A percentile compares a stretch with the other conserved stretches of the same genome.
Evolutionary conservation across 2,797 vertebrate species (phyloP).

Genomic region (Tympanoctomys barrerae): DNA sequence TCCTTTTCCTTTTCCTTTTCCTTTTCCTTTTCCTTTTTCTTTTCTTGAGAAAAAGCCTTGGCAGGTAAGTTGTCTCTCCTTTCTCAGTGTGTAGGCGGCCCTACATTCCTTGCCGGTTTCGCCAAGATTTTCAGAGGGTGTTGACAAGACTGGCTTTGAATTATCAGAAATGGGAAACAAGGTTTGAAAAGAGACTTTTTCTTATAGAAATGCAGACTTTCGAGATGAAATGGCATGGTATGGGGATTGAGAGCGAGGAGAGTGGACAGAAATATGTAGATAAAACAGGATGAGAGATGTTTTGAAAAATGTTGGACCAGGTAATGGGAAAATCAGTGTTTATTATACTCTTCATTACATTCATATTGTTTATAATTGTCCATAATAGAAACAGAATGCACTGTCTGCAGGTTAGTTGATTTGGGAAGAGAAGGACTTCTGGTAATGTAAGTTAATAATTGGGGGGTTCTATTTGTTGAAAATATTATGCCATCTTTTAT

Average conservation of each 20-base stretch:
- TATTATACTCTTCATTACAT: background rate
- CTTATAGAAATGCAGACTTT: conserved; percentile 45
- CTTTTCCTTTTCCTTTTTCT: no score
- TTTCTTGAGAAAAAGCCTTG: conserved; percentile 75
- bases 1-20: conserved; percentile 71
- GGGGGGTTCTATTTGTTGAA: background rate
- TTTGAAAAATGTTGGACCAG: background rate
- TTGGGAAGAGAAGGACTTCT: conserved; percentile 43
- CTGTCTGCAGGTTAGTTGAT: conserved; percentile 43
- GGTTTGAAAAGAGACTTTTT: conserved; percentile 17
- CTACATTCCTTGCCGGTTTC: conserved; percentile 52
- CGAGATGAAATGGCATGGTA: background rate
- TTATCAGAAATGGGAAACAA: conserved; percentile 52
- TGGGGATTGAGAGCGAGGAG: background rate
- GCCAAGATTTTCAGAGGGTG: conserved; percentile 63
- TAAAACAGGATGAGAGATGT: background rate
- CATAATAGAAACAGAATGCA: background rate
- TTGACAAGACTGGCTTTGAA: conserved; percentile 48
- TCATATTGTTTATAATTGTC: background rate
- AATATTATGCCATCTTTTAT: background rate
- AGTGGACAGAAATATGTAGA: background rate
- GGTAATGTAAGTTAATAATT: conserved; percentile 41
- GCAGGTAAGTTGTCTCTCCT: conserved; percentile 38
- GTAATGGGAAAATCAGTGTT: background rate
- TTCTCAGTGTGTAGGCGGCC: conserved; percentile 60